Conservation (phyloP, 2,113 vertebrate genomes). For the Pituophis catenifer region DNA sequence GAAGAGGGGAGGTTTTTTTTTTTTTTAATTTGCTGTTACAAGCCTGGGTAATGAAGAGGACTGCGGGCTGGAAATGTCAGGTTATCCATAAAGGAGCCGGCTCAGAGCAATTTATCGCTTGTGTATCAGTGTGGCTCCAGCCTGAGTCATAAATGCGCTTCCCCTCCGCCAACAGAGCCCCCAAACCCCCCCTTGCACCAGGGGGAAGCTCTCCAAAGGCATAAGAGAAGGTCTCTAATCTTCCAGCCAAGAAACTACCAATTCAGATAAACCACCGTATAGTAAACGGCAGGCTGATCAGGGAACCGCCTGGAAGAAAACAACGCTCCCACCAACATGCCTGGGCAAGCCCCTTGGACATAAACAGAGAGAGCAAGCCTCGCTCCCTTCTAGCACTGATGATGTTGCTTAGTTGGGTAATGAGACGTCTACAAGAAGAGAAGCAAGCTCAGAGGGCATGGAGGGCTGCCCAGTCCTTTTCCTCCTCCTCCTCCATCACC, state of each 20-base stretch:
- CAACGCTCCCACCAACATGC: too few relatives aligned
- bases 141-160: slow-evolving; percentile 61
- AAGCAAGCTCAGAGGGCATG: too few relatives aligned
- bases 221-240: slow-evolving; percentile 21
- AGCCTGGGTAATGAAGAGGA: slow-evolving; percentile 66
- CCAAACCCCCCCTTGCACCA: slow-evolving; percentile 50
- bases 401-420: neutral
- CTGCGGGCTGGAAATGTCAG: slow-evolving; percentile 60
- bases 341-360: too few relatives aligned
- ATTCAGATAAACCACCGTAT: neutral
- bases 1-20: slow-evolving; percentile 2
- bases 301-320: neutral
- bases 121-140: slow-evolving; percentile 15
- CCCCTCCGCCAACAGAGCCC: slow-evolving; percentile 37
- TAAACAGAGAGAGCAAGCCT: neutral
- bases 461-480: too few relatives aligned
- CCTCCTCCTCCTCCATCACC: too few relatives aligned
- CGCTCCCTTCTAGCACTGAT: neutral
- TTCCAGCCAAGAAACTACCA: neutral
- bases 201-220: slow-evolving; percentile 29
- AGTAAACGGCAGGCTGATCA: neutral
- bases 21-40: slow-evolving; percentile 67
- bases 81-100: slow-evolving; percentile 57
- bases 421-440: too few relatives aligned
- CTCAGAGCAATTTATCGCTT: slow-evolving; percentile 42